Base-by-base conservation (phyloP, 2,797 vertebrate species). In the Gymnoscopelus microlampas region DNA sequence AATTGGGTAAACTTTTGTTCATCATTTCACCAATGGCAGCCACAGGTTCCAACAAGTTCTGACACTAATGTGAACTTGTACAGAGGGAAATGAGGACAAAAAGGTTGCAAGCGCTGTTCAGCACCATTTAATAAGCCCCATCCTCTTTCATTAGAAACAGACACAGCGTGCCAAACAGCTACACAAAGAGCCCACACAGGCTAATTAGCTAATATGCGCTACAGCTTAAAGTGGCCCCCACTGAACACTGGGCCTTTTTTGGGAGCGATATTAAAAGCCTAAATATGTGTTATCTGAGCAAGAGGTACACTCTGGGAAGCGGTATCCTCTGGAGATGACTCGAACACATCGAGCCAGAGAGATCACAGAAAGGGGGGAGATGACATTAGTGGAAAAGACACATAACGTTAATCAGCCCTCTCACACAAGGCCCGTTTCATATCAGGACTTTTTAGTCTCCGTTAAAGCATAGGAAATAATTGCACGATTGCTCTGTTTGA, bases 121-220 rank as follows among this genome's bases (percentile, higher is more conserved):
- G 73, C 68, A 60, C 77, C 68, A 86, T 87, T 87, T 89, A 88
- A 92, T 86, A 86, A 87, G 79, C 77, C 77, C 79, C 70, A 26
- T 73, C 78, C 78, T 80, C 88, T 87, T 89, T 92, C 81, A 88
- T 87, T 86, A 84, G 74, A 81, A 77, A 74, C 82, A 54, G 80
- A 67, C 88, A 7, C 88, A 89, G 87, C 81, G 79, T 73, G 90
- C 74, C 80, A 78, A 76, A 81, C 73, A 82, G 77, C 79, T 82
- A 73, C 67, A 88, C 85, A 88, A 90, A 89, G 85, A 88, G 76
- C 79, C 71, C 85, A 78, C 58, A 78, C 80, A 74, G 85, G 54
- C 86, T 88, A 90, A 93, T 92, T 91, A 93, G 85, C 82, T 79
- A 85, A 87, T 86, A 88, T 80, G 81, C 71, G 75, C 79, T 66